Base-by-base conservation (phyloP, 2,888 invertebrate genomes). In the Phengaris alcon region DNA sequence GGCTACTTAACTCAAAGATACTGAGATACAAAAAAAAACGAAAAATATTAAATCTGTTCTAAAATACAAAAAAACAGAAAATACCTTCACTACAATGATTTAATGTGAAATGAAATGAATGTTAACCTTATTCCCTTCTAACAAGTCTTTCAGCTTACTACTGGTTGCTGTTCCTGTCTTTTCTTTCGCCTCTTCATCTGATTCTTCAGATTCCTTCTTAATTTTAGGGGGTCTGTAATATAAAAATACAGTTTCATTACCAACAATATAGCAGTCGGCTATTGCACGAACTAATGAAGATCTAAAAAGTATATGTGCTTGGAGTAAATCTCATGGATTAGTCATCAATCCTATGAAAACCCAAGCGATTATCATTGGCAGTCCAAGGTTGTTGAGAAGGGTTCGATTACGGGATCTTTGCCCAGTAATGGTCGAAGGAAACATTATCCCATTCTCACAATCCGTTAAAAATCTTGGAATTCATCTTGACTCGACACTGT, bases 171-270 rank as follows among this genome's bases (percentile, higher is more conserved):
- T 35, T 22, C 1, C 57, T 10, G 51, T 74, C 6, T 74, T 74
- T 0, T 73, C 68, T 57, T 77, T 75, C n/a, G 52, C 55, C 74
- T 79, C 75, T 5, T 75, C 48, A 69, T 75, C 75, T 44, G 76
- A 51, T 5, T 77, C 78, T 54, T 82, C 82, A 13, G 57, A 59
- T 35, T 82, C 83, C 48, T 82, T 81, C 15, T 76, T 77, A 0
- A 89, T 5, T 83, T 91, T 91, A 51, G 82, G 74, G 2, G 87
- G 86, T 13, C 91, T 91, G 79, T 54, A 77, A 79, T 73, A 64
- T 54, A 51, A 75, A 54, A 44, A 35, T 44, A n/a, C n/a, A 10
- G 35, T 48, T 52, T 72, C 22, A 22, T 22, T 22, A 22, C 22
- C 22, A 0, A 22, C 22, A 22, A 22, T 22, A 22, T 22, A 22